Percentiles rank a stretch among this genome's conserved stretches.
These are phyloP conservation scores for Gopherus flavomarginatus DNA, from an alignment of 2,113 vertebrate species.

Conservation along the genomic window DNA sequence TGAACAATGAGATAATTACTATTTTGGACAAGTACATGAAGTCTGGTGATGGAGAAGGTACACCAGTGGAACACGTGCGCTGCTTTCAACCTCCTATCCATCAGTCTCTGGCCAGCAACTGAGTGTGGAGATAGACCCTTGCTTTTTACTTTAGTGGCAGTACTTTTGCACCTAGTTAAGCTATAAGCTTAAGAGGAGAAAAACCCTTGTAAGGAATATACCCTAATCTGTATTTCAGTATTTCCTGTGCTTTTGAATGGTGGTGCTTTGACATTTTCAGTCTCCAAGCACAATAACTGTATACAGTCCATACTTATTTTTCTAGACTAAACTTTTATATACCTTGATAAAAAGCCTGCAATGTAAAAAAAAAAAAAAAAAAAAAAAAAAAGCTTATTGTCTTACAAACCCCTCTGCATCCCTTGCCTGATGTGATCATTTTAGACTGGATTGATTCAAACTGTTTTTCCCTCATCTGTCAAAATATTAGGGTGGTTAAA, in stretches of 20 bases:
- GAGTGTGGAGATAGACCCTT: not conserved
- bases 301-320: constrained; percentile 80
- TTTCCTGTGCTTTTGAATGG: constrained; percentile 43
- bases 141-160: not conserved
- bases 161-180: not conserved
- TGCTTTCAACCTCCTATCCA: constrained; percentile 99
- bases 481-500: not conserved
- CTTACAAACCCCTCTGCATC: not conserved
- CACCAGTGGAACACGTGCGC: constrained; percentile 95
- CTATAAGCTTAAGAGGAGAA: not conserved
- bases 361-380: not conserved
- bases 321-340: constrained; percentile 81
- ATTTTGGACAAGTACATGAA: constrained; percentile 98
- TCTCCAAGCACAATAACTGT: constrained; percentile 74
- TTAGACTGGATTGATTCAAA: constrained; percentile 20
- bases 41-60: constrained; percentile 93
- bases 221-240: constrained; percentile 45
- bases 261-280: constrained; percentile 45
- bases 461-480: not conserved
- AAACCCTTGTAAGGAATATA: constrained; percentile 33
- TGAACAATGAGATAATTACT: constrained; percentile 95
- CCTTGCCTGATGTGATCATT: constrained; percentile 10
- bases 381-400: not conserved
- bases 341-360: constrained; percentile 69
- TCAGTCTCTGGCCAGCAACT: constrained; percentile 97